A percentile compares a stretch with the other conserved stretches of the same genome.
Evolutionary conservation across 2,113 vertebrate genomes (phyloP).

Genomic region (Salvelinus namaycush): DNA sequence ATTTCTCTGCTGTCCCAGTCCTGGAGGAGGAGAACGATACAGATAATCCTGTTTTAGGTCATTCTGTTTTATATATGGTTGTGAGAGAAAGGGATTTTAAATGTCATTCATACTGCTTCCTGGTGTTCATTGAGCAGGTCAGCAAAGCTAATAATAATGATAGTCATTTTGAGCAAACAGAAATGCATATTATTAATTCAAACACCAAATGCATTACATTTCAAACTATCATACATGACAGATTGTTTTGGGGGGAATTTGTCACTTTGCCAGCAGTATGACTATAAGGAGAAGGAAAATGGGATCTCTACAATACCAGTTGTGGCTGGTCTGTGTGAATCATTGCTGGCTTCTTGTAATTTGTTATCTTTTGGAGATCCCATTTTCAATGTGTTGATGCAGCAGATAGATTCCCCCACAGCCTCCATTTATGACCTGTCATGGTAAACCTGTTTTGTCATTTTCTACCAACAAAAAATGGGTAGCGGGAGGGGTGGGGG

Average conservation of each 20-base stretch:
- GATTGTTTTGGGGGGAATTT: slow-evolving; percentile 55
- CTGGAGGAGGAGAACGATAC: slow-evolving; percentile 24
- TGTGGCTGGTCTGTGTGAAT: slow-evolving; percentile 40
- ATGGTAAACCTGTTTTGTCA: slow-evolving; percentile 55
- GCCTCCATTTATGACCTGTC: slow-evolving; percentile 71
- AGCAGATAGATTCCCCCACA: slow-evolving; percentile 71
- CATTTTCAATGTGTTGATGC: slow-evolving; percentile 72
- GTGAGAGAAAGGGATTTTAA: slow-evolving; percentile 31
- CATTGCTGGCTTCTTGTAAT: slow-evolving; percentile 42
- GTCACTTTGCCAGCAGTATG: slow-evolving; percentile 49
- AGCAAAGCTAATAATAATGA: neutral
- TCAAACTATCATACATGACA: slow-evolving; percentile 54
- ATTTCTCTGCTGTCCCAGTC: slow-evolving; percentile 11
- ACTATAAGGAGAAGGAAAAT: neutral
- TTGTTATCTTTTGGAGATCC: slow-evolving; percentile 60
- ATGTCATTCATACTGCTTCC: slow-evolving; percentile 39
- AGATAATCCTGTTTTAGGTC: slow-evolving; percentile 37
- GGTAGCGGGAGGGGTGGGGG: neutral
- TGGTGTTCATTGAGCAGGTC: slow-evolving; percentile 7
- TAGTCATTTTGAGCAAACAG: slow-evolving; percentile 18
- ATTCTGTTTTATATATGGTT: slow-evolving; percentile 28
- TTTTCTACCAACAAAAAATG: slow-evolving; percentile 53
- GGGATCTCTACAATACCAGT: neutral
- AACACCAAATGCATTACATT: neutral
- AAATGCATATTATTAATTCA: slow-evolving; percentile 24